Conservation (phyloP, 2,797 vertebrate genomes). For the Eremophila alpestris region DNA sequence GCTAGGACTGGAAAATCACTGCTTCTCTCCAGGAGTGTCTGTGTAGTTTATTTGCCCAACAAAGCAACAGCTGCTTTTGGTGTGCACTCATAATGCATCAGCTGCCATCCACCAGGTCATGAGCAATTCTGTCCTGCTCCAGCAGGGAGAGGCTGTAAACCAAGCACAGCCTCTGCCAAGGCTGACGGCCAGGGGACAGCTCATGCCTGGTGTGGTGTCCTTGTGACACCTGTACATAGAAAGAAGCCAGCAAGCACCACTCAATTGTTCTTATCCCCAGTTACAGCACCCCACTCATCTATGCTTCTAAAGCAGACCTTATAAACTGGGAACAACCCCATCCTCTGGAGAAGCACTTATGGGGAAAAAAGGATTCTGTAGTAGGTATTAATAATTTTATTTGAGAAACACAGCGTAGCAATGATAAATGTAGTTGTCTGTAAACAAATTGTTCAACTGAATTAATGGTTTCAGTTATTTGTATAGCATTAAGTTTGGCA, state of each 20-base stretch:
- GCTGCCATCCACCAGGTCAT: fast-evolving
- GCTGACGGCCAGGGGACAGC: background rate
- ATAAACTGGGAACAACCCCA: background rate
- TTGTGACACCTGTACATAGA: background rate
- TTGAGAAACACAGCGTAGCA: background rate
- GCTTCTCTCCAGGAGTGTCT: background rate
- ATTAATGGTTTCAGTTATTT: background rate
- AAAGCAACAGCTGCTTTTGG: background rate
- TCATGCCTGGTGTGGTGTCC: background rate
- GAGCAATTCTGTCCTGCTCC: background rate
- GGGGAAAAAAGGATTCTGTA: background rate
- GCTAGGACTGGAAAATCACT: background rate
- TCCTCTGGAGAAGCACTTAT: background rate
- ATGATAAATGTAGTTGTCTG: background rate
- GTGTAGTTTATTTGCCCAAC: background rate
- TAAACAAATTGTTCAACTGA: background rate
- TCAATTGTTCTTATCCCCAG: background rate
- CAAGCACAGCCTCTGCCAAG: background rate
- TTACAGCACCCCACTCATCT: background rate
- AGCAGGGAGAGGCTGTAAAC: background rate
- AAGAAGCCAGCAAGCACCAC: background rate
- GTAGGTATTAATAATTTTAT: background rate
- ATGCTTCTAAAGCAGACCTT: background rate
- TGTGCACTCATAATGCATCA: background rate
- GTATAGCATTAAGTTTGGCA: background rate